Conservation (phyloP, 2,797 vertebrate species). For the Hylomyscus alleni region DNA sequence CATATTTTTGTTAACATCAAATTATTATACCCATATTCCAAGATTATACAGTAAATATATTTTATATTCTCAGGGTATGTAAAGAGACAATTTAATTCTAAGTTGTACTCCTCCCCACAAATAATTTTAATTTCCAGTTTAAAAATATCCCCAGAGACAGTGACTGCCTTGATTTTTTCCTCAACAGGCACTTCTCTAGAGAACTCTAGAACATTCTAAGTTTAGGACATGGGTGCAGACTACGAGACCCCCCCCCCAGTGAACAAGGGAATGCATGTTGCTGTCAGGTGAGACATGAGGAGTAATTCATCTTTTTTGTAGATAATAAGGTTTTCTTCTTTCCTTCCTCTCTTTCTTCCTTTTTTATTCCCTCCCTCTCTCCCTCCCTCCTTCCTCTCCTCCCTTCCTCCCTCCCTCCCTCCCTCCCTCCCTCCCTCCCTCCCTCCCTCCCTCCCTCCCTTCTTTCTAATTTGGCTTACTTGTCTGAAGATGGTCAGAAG, state of each 20-base stretch:
- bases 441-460: too few species aligned
- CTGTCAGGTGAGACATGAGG: neutral
- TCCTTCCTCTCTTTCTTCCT: too few species aligned
- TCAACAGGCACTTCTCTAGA: neutral
- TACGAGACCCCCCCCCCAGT: neutral
- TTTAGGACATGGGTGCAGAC: neutral
- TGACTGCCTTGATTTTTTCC: neutral
- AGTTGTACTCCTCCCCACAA: neutral
- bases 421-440: too few species aligned
- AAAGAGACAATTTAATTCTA: neutral
- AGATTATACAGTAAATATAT: neutral
- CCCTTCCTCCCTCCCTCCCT: too few species aligned
- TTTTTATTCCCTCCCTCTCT: too few species aligned
- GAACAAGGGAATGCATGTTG: neutral
- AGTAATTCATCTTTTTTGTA: neutral
- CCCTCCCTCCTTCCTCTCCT: too few species aligned
- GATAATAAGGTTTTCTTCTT: neutral
- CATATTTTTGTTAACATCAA: neutral
- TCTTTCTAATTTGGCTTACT: neutral
- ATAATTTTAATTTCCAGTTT: slow-evolving; percentile 1
- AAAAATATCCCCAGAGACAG: neutral
- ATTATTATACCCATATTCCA: neutral
- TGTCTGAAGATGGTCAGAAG: neutral
- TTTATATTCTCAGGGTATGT: neutral
- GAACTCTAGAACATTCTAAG: neutral